phyloP scores from a whole-genome alignment of 2,797 vertebrate species.

The Siniperca undulata region DNA sequence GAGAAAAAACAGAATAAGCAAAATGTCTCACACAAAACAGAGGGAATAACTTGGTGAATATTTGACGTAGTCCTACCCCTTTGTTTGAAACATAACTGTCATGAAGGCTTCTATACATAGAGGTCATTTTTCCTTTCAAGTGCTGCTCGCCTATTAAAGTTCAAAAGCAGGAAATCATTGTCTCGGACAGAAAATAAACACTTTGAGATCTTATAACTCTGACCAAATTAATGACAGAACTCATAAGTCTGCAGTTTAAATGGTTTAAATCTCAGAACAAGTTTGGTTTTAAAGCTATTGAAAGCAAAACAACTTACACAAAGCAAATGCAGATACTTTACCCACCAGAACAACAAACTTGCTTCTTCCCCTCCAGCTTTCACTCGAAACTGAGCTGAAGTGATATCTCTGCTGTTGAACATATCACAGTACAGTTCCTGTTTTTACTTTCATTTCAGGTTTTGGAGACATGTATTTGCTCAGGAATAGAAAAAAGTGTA shows the following conservation, averaged over 20 bases:
- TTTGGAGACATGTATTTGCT: not conserved
- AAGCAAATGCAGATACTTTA: constrained; percentile 16
- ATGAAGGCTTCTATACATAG: constrained; percentile 70
- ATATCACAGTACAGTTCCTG: constrained; percentile 65
- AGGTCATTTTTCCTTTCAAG: constrained; percentile 56
- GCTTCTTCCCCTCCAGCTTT: constrained; percentile 30
- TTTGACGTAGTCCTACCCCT: constrained; percentile 66
- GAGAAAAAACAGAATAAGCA: not conserved
- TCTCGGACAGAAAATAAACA: not conserved
- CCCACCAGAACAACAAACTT: not conserved
- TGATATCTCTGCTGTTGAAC: not conserved
- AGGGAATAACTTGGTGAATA: not conserved
- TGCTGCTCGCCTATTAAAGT: constrained; percentile 24
- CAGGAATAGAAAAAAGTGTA: not conserved
- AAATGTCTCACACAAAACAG: too few species aligned
- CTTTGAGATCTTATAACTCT: not conserved
- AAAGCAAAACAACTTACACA: constrained; percentile 65
- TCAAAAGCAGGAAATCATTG: constrained; percentile 7
- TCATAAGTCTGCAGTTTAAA: not conserved
- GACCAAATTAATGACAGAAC: not conserved
- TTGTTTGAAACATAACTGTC: constrained; percentile 70
- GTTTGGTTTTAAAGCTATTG: not conserved
- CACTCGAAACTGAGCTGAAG: constrained; percentile 15
- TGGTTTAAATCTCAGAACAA: not conserved
- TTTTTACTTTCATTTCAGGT: constrained; percentile 81